Conservation (phyloP, 2,113 vertebrate species). For the Tenebrosternarchus preto region DNA sequence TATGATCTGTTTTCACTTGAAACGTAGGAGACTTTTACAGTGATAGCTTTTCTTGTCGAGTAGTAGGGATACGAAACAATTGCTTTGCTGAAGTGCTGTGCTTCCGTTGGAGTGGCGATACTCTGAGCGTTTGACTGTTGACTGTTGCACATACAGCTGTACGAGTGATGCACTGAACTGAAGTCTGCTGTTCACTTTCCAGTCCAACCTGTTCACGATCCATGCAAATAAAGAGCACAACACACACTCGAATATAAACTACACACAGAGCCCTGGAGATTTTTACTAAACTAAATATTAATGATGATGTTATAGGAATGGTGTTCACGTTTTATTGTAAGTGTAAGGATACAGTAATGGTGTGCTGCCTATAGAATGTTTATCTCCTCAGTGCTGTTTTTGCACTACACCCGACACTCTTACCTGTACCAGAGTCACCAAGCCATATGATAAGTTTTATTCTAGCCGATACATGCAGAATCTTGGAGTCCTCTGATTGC, state of each 20-base stretch:
- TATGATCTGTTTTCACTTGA: neutral
- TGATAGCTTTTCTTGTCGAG: neutral
- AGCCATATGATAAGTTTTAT: no score
- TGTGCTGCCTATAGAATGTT: no score
- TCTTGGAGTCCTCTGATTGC: no score
- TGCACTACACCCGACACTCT: no score
- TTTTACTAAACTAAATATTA: neutral
- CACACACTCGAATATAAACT: neutral
- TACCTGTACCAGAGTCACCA: no score
- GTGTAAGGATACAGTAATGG: no score
- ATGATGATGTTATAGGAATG: neutral
- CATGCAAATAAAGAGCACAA: conserved; percentile 15
- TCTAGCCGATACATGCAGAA: no score
- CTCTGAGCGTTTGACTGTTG: neutral
- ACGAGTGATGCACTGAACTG: neutral
- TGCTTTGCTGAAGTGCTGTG: neutral
- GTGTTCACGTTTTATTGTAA: neutral
- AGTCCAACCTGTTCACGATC: conserved; percentile 41
- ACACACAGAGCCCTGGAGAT: neutral
- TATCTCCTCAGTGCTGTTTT: no score
- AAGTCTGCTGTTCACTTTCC: conserved; percentile 11
- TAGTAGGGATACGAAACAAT: neutral
- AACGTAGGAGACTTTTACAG: neutral
- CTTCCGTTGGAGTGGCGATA: neutral
- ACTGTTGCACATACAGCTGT: neutral